phyloP scores from a whole-genome alignment of 2,113 vertebrate species.

The Cyprinodon variegatus region DNA sequence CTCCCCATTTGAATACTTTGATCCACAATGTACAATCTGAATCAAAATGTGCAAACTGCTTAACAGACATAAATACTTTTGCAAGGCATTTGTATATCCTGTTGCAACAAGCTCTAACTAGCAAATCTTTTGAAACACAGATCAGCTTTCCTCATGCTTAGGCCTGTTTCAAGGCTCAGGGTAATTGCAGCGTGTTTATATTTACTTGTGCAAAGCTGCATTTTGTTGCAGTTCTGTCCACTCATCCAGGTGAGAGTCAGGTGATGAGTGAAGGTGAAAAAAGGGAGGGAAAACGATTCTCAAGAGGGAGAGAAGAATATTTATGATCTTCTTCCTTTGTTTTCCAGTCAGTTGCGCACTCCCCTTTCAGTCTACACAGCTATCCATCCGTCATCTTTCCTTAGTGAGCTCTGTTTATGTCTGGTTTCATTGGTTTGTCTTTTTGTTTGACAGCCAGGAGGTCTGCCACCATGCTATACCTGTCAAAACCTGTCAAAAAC shows the following conservation, averaged over 20 bases:
- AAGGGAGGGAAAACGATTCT: constrained; percentile 5
- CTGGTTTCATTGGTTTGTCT: constrained; percentile 39
- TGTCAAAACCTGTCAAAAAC: constrained; percentile 68
- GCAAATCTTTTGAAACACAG: constrained; percentile 16
- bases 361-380: not conserved
- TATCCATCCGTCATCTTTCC: constrained; percentile 36
- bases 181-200: constrained; percentile 20
- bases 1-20: no score
- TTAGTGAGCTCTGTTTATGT: constrained; percentile 26
- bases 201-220: constrained; percentile 18
- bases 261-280: constrained; percentile 38
- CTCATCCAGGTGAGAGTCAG: constrained; percentile 39
- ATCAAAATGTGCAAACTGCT: not conserved
- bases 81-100: constrained; percentile 15
- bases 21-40: not conserved
- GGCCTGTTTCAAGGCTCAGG: constrained; percentile 44
- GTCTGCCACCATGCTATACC: constrained; percentile 48
- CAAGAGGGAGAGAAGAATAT: constrained; percentile 27
- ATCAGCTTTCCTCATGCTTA: constrained; percentile 43
- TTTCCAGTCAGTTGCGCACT: constrained; percentile 28
- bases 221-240: constrained; percentile 18
- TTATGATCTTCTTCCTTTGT: constrained; percentile 46
- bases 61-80: not conserved
- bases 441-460: constrained; percentile 64
- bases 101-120: constrained; percentile 43